Base-by-base conservation (phyloP, 2,888 invertebrate genomes). In the Diaperis boleti region DNA sequence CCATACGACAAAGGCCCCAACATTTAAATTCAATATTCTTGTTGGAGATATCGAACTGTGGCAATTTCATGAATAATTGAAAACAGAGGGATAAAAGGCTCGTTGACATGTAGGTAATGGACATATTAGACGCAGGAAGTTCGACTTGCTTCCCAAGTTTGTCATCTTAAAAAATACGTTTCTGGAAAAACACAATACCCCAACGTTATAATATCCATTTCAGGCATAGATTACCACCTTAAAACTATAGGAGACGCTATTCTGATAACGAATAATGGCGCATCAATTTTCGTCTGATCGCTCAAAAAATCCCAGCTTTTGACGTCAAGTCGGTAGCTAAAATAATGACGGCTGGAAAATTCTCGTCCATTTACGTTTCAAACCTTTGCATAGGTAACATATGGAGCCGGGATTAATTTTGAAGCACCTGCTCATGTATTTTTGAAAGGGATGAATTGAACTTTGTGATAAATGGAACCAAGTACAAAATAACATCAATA, bases 21-120 rank as follows among this genome's bases (percentile, higher is more conserved):
- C 37, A 52, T 52, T 52, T 52, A 26, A 52, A 52, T 52, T 52
- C 52, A 37, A 52, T 52, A 52, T 52, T 49, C 49, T 39, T 39
- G 18, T 52, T 20, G 13, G 5, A n/a, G 37, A 20, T 10, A 15
- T 29, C 39, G 39, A 13, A 26, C 20, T 39, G 52, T 22, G 13
- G 37, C 39, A 39, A 52, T 52, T 37, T 52, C 52, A 52, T 52
- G 52, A 52, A 52, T 52, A 26, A 52, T 52, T 52, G 37, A 52
- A 52, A 39, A 26, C 37, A 52, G 26, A 14, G 20, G 26, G 52
- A 14, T 20, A 22, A 52, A 13, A 39, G 13, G 33, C 17, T 52
- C 52, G 52, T 37, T 52, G 52, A 37, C 47, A 26, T 26, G 8
- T 26, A 26, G n/a, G n/a, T n/a, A n/a, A n/a, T n/a, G n/a, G n/a